Evolutionary conservation across 2,113 vertebrate genomes (phyloP).

Genomic region (Potamarius usumacintae): DNA sequence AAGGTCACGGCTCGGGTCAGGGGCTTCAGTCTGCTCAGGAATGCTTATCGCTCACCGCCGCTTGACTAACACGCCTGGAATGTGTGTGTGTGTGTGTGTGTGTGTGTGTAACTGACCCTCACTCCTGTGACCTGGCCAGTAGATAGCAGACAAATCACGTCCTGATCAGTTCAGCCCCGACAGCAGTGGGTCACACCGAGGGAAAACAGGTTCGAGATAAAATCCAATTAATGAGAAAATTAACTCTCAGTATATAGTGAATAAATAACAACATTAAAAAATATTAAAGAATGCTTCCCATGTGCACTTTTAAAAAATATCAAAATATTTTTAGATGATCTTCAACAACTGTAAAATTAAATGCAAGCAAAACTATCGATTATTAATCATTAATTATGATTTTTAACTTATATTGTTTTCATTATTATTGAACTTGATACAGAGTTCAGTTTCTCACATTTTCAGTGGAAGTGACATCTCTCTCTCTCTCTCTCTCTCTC

Average conservation of each 20-base stretch:
- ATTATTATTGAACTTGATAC: too few species aligned
- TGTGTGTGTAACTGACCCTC: constrained; percentile 24
- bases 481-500: too few species aligned
- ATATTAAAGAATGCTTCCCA: background rate
- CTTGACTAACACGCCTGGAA: constrained; percentile 13
- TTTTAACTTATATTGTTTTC: too few species aligned
- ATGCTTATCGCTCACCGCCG: constrained; percentile 28
- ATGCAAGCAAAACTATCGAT: background rate
- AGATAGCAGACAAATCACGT: background rate
- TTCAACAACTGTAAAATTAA: background rate
- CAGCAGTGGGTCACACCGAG: background rate
- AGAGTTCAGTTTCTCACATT: too few species aligned
- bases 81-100: constrained; percentile 23
- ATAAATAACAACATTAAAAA: background rate
- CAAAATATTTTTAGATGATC: too few species aligned
- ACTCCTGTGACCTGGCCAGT: constrained; percentile 17
- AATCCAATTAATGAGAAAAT: background rate
- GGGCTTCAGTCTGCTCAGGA: constrained; percentile 30
- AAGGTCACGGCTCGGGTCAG: constrained; percentile 30
- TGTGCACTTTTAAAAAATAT: background rate
- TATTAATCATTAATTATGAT: too few species aligned
- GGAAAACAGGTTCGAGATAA: background rate
- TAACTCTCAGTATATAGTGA: background rate
- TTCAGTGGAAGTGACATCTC: too few species aligned
- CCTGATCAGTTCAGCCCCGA: background rate